phyloP scores from a whole-genome alignment of 2,888 invertebrate genomes.

The Gnatocerus cornutus region DNA sequence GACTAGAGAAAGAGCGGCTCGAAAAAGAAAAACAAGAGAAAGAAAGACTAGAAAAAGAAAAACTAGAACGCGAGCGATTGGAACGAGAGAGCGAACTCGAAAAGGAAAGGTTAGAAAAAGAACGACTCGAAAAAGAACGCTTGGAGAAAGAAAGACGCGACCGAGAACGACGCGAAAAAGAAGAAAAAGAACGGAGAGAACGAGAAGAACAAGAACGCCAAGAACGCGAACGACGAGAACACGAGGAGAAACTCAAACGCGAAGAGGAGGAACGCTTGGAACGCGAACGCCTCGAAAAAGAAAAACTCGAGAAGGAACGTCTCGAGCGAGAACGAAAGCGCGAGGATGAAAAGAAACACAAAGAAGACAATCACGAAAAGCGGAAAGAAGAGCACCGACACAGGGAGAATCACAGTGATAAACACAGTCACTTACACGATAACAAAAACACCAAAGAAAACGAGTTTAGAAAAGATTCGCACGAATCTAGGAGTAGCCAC shows the following conservation, averaged over 20 bases:
- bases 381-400: slow-evolving; percentile 69
- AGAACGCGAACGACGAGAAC: slow-evolving; percentile 58
- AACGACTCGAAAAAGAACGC: slow-evolving; percentile 66
- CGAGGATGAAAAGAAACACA: slow-evolving; percentile 41
- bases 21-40: slow-evolving; percentile 66
- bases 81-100: slow-evolving; percentile 62
- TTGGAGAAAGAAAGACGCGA: slow-evolving; percentile 63
- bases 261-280: slow-evolving; percentile 64
- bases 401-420: slow-evolving; percentile 72
- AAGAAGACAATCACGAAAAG: slow-evolving; percentile 49
- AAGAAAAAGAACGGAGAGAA: slow-evolving; percentile 67
- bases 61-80: slow-evolving; percentile 66
- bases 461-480: slow-evolving; percentile 59
- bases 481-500: slow-evolving; percentile 47
- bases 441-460: slow-evolving; percentile 69
- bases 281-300: slow-evolving; percentile 66
- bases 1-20: slow-evolving; percentile 65
- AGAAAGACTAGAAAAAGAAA: slow-evolving; percentile 70
- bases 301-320: slow-evolving; percentile 68
- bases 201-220: slow-evolving; percentile 51
- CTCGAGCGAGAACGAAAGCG: slow-evolving; percentile 59
- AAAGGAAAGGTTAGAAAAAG: slow-evolving; percentile 62
- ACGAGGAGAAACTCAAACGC: slow-evolving; percentile 64
- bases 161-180: slow-evolving; percentile 58
- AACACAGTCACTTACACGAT: slow-evolving; percentile 51